Percentiles rank a stretch among this genome's conserved stretches.
Evolutionary conservation across 2,888 invertebrate species (phyloP).

Genomic region (Eustalomyia histrio): DNA sequence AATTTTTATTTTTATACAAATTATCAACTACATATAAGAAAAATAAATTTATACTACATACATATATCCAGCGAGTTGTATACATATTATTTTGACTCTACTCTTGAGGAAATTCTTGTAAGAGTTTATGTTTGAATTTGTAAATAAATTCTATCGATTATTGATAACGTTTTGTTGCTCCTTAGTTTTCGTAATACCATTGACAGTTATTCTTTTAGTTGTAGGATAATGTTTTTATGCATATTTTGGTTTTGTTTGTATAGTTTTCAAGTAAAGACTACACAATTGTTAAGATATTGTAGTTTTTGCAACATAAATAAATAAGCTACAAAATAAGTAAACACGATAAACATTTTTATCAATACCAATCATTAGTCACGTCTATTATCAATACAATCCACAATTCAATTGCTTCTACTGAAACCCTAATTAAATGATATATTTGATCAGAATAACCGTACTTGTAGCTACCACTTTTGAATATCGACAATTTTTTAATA

Average conservation of each 20-base stretch:
- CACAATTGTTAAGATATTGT: not conserved
- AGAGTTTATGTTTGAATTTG: slow-evolving; percentile 31
- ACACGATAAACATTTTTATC: no score
- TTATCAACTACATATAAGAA: not conserved
- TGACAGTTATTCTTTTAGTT: not conserved
- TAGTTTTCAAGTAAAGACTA: not conserved
- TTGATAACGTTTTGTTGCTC: slow-evolving; percentile 20
- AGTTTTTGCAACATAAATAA: no score
- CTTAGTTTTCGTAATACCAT: not conserved
- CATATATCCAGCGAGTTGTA: not conserved
- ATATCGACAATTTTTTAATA: no score
- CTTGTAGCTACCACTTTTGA: no score
- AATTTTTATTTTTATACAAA: slow-evolving; percentile 45
- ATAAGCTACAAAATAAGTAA: no score
- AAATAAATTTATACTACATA: not conserved
- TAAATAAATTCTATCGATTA: slow-evolving; percentile 44
- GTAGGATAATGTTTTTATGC: not conserved
- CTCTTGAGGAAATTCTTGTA: slow-evolving; percentile 12
- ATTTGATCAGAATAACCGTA: no score
- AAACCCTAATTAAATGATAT: no score
- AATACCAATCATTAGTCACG: no score
- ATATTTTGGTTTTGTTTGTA: not conserved
- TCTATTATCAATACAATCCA: no score
- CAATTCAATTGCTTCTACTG: no score
- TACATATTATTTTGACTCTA: not conserved